Base-by-base conservation (phyloP, 2,888 invertebrate genomes). In the Marasmarcha lunaedactyla region DNA sequence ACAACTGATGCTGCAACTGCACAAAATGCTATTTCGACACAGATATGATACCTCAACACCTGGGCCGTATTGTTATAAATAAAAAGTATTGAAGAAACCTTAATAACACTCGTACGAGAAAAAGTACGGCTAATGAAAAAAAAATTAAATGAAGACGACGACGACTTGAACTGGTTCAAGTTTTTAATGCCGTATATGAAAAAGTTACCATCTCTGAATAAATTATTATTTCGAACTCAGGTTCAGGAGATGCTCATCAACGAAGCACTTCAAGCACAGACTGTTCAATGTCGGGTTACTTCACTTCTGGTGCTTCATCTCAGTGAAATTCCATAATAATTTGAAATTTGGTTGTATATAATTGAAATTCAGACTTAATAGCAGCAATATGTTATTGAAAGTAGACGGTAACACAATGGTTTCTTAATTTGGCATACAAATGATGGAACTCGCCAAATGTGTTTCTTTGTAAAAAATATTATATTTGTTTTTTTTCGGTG, bases 71-170 rank as follows among this genome's bases (percentile, higher is more conserved):
- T 1, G n/a, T 39, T 39, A 36, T 42, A 27, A 39, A 36, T 26
- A 39, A 42, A 40, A 39, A 42, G 42, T 42, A 37, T 42, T 39
- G 42, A 42, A 42, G 39, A 42, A 42, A 42, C 39, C 34, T 42
- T 40, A 42, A 42, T 39, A 42, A 38, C 38, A 42, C 42, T 40
- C 35, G 37, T 39, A 42, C 37, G 34, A 42, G 39, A 42, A 40
- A 40, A 40, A n/a, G 39, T 42, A 42, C 36, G 36, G 30, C 37
- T 40, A 42, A 42, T 40, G 40, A 38, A 38, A 15, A 38, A 38
- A 15, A 15, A 34, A 33, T 38, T 38, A 38, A 38, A 42, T 40
- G 20, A 42, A 42, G 36, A 40, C 40, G 42, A 40, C 40, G 42
- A 42, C 40, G 42, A 42, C 30, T 40, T 42, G 37, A 42, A 37